Evolutionary conservation across 2,113 vertebrate species (phyloP).

Genomic region (Dermatemys mawii): DNA sequence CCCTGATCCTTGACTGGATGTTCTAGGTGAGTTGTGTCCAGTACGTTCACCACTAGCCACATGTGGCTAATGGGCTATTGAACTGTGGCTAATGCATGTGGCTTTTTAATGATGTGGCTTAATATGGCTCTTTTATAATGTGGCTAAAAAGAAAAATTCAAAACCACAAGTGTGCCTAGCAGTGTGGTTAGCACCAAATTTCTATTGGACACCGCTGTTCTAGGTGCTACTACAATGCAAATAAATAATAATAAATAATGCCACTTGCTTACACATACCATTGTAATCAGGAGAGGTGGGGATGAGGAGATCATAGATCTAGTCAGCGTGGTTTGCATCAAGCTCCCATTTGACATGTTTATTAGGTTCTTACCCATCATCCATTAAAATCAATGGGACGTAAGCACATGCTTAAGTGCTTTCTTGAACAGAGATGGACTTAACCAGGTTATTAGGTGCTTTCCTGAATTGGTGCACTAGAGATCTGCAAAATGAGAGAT

Average conservation of each 20-base stretch:
- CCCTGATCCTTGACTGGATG: neutral
- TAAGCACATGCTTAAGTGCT: neutral
- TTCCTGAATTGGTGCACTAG: neutral
- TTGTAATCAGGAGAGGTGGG: neutral
- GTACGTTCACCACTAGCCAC: too few species aligned
- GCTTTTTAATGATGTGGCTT: too few species aligned
- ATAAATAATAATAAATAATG: neutral
- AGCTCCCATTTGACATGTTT: neutral
- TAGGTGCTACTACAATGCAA: neutral
- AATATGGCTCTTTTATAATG: too few species aligned
- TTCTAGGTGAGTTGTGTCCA: too few species aligned
- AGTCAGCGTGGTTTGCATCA: neutral
- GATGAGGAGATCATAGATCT: neutral
- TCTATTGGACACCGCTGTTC: too few species aligned
- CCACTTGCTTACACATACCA: neutral
- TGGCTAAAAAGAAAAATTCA: too few species aligned
- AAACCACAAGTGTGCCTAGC: too few species aligned
- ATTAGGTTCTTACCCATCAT: neutral
- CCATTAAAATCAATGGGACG: neutral
- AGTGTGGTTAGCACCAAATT: too few species aligned
- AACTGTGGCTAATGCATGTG: too few species aligned
- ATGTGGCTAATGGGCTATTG: too few species aligned
- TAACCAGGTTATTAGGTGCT: neutral
- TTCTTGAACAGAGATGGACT: neutral
- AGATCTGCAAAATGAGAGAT: neutral